Evolutionary conservation across 2,113 vertebrate genomes (phyloP), one percentile per base, ranked within the genome.

Genomic region (Nibea albiflora): DNA sequence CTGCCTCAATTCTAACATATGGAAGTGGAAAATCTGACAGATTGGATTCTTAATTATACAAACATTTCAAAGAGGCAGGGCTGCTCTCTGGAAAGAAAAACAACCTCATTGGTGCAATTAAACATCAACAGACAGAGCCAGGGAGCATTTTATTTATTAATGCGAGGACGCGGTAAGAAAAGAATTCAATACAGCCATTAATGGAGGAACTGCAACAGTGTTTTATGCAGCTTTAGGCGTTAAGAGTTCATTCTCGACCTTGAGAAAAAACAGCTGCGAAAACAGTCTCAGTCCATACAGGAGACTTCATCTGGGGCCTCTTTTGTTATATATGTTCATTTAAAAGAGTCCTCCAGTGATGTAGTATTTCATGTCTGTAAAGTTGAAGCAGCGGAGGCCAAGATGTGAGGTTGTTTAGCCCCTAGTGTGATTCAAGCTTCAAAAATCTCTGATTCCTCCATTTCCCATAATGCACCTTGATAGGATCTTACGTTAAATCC

Each of bases 1-100:
- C 80, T 24, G 20, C 65, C 26, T 81, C 57, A 52, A 15, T 60
- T 83, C 57, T 20, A 54, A 83, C 78, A 80, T 70, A 90, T 66
- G 68, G 78, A 58, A 17, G 54, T 35, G 44, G 15, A 67, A 54
- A 81, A 31, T 76, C 46, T 74, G 78, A 86, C 89, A 85, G 80
- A 91, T 80, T 80, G 84, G 74, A 90, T 72, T 76, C 66, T 76
- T 90, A 84, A 88, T 88, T 85, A 85, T 69, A 83, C 74, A 82
- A 87, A 9, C 60, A 63, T 73, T 81, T 81, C 47, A 81, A 17
- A 24, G 17, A 80, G 46, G 66, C 72, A 76, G 58, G 20, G 78
- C 42, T 22, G 50, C 64, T 77, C n/a, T 42, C 44, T 76, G 52
- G 57, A 44, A 69, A 20, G 22, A 74, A 84, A 84, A 87, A 78